Base-by-base conservation (phyloP, 2,888 invertebrate genomes). In the Troglohyphantes excavatus region DNA sequence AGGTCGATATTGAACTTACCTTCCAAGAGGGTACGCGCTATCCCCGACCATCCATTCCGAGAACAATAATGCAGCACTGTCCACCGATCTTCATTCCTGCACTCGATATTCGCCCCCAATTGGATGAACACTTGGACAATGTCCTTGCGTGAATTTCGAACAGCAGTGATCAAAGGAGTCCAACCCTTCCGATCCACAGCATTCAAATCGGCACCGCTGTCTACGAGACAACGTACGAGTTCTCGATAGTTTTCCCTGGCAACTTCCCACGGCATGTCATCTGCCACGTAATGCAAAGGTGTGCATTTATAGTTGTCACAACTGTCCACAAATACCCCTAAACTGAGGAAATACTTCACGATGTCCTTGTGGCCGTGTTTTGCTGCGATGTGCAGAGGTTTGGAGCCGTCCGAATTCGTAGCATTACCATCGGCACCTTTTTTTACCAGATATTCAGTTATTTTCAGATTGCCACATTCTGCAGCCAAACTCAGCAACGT, bases 181-280 rank as follows among this genome's bases (percentile, higher is more conserved):
- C 97, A 96, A 87, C 95, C 96, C 93, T 98, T 98, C 93, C 96
- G 95, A 70, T 97, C 97, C 90, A 94, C 94, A 6, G 97, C 96
- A 94, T 97, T 97, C 1, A 97, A 95, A 93, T 98, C 95, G 11
- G 97, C 96, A 27, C 97, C 97, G 92, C 96, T 95, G 90, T 96
- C 96, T 78, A 98, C 93, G 75, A 99, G 94, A 81, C 96, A 93
- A 26, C 96, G 95, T 23, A 96, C 97, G 92, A 96, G 96, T 17
- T 53, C 53, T n/a, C n/a, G 17, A 53, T 17, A 5, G 0, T n/a
- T 53, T n/a, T 17, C n/a, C 5, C 53, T 65, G 5, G 73, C n/a
- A 13, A 72, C 11, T 29, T 88, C 75, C 21, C 72, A 29, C 23
- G 26, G 53, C 7, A 67, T 11, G 9, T 29, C 39, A 46, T 33